Conservation (phyloP, 2,113 vertebrate genomes). For the Clarias batrachus region DNA sequence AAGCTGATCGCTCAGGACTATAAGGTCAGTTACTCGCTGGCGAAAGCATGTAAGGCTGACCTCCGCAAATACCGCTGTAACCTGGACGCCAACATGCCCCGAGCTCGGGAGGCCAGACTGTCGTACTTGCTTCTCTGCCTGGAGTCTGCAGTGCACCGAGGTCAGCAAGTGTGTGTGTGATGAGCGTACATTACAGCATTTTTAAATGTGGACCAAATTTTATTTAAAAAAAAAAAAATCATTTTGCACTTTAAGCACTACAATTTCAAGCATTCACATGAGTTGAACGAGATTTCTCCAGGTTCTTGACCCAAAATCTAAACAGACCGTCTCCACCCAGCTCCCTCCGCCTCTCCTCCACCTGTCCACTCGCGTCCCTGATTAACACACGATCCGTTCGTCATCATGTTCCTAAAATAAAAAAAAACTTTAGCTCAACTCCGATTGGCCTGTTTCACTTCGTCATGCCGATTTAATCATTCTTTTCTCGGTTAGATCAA, state of each 20-base stretch:
- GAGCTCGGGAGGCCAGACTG: conserved; percentile 82
- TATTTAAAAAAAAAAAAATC: background rate
- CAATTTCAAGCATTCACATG: background rate
- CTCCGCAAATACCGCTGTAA: conserved; percentile 87
- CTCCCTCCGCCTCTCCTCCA: no score
- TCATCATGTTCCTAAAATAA: background rate
- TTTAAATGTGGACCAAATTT: background rate
- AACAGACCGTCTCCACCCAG: no score
- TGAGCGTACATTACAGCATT: background rate
- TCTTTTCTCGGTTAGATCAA: background rate
- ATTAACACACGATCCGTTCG: background rate
- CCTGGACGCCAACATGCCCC: conserved; percentile 82
- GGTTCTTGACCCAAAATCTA: no score
- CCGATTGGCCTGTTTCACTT: background rate
- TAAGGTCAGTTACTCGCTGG: conserved; percentile 87
- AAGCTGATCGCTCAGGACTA: conserved; percentile 90
- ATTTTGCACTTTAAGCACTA: background rate
- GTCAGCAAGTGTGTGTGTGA: conserved; percentile 56
- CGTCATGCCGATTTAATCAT: background rate
- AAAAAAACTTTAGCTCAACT: background rate
- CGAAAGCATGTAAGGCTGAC: conserved; percentile 86
- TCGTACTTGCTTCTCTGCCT: conserved; percentile 86
- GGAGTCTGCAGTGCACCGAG: conserved; percentile 88
- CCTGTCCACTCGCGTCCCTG: background rate
- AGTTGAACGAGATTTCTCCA: no score